Base-by-base conservation (phyloP, 1,140 invertebrate species). In the Paracyclopina nana region DNA sequence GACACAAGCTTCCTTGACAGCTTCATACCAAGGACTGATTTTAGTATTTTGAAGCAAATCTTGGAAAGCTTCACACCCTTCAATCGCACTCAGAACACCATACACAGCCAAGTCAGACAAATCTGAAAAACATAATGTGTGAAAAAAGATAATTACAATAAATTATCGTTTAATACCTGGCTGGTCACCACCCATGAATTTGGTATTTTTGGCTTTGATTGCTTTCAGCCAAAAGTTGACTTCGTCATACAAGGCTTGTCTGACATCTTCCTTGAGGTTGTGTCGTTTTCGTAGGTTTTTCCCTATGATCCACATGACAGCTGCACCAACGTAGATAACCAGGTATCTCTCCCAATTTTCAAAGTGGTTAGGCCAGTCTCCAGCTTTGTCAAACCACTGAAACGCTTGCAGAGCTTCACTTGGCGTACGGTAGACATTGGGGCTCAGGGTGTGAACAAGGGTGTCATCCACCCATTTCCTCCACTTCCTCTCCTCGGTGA, bases 101-200 rank as follows among this genome's bases (percentile, higher is more conserved):
- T 82, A 98, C 0, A 97, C 80, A 5, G 86, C 75, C 41, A 97
- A 68, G 71, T 97, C 92, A 2, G 90, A 82, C 5, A 99, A 68
- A 63, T 96, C 82, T n/a, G n/a, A n/a, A n/a, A n/a, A n/a, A n/a
- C n/a, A n/a, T n/a, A n/a, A n/a, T n/a, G n/a, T n/a, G n/a, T n/a
- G n/a, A n/a, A n/a, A n/a, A n/a, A n/a, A n/a, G n/a, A n/a, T n/a
- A n/a, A n/a, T n/a, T n/a, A n/a, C n/a, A n/a, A n/a, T n/a, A n/a
- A n/a, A n/a, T n/a, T n/a, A n/a, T n/a, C n/a, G n/a, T n/a, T n/a
- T n/a, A n/a, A n/a, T n/a, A n/a, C n/a, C n/a, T 9, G 94, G 92
- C 57, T 75, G 63, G 11, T 75, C 66, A 1, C 91, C 91, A 26
- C 76, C 76, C 65, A 84, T 75, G 60, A 94, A 96, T 29, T 60